These are phyloP conservation scores for Pocillopora meandrina DNA, from an alignment of 92 coral and sea anemone genomes.

Conservation along the genomic window DNA sequence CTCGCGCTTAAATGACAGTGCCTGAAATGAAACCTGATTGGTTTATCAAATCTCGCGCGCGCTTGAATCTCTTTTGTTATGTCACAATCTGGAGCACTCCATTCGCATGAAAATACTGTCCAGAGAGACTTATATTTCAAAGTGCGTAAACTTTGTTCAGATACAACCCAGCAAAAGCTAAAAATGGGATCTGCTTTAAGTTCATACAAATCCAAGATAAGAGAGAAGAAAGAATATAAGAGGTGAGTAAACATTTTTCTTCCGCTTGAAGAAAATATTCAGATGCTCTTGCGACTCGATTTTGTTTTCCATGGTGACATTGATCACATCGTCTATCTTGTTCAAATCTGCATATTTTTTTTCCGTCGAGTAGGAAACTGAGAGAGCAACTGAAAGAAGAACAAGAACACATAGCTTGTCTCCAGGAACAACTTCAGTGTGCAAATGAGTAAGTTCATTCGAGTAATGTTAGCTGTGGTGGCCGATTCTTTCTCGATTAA, in stretches of 20 bases:
- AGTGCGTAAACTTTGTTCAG: too few species aligned
- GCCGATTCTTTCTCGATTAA: too few species aligned
- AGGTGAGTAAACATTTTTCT: neutral
- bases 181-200: too few species aligned
- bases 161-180: too few species aligned
- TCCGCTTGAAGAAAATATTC: neutral
- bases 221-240: neutral
- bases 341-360: too few species aligned
- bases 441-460: slow-evolving; percentile 19
- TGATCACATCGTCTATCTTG: neutral
- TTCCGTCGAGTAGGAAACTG: neutral
- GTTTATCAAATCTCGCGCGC: slow-evolving; percentile 15
- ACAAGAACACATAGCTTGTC: neutral
- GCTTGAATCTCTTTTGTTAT: too few species aligned
- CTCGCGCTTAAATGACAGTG: neutral
- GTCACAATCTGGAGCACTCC: too few species aligned
- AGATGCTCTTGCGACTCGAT: too few species aligned
- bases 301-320: neutral
- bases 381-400: slow-evolving; percentile 2
- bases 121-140: too few species aligned
- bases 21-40: slow-evolving; percentile 13
- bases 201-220: slow-evolving; percentile 9
- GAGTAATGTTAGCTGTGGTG: too few species aligned
- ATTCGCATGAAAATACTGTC: too few species aligned
- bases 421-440: slow-evolving; percentile 8